Evolutionary conservation across 2,888 invertebrate genomes (phyloP), one percentile per base, ranked within the genome.

Genomic region (Lacanobia oleracea): DNA sequence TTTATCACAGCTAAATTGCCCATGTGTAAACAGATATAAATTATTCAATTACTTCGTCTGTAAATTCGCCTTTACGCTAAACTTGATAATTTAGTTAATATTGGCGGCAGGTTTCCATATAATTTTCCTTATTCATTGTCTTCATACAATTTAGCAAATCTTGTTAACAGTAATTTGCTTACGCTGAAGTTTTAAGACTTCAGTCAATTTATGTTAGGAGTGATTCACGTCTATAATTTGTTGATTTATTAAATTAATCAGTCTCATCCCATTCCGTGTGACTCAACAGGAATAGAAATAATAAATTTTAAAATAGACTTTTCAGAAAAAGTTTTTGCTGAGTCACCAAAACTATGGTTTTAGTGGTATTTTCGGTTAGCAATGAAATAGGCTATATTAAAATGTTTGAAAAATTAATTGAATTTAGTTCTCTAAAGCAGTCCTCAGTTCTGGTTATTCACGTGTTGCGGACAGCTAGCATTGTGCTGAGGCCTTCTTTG

Each of bases 121-220:
- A 65, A 51, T 68, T 56, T 74, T 74, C 64, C 68, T 79, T 10
- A 10, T 65, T n/a, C 23, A 33, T 45, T 60, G 50, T 68, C 53
- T 65, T 65, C 8, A 21, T 65, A 50, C 4, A 59, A 67, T 77
- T 67, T 37, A 50, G n/a, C 16, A 27, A 69, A 75, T 78, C 79
- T 79, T 57, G 50, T 75, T 78, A 73, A 57, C 65, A 43, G 62
- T 79, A 75, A 75, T 75, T 57, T 75, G 50, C 57, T 68, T 62
- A 61, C 10, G 3, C 51, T 33, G 77, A 79, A 75, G 75, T 62
- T 75, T 57, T 75, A 74, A 62, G 62, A 79, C 61, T 68, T 61
- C 43, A 51, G n/a, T 51, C 23, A 56, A 60, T 62, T 14, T 63
- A 23, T 60, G 37, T 61, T n/a, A 27, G 16, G 4, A 37, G 65